A percentile compares a stretch with the other conserved stretches of the same genome.
Evolutionary conservation across 2,888 invertebrate genomes (phyloP).

Genomic region (Phragmatobia fuliginosa): DNA sequence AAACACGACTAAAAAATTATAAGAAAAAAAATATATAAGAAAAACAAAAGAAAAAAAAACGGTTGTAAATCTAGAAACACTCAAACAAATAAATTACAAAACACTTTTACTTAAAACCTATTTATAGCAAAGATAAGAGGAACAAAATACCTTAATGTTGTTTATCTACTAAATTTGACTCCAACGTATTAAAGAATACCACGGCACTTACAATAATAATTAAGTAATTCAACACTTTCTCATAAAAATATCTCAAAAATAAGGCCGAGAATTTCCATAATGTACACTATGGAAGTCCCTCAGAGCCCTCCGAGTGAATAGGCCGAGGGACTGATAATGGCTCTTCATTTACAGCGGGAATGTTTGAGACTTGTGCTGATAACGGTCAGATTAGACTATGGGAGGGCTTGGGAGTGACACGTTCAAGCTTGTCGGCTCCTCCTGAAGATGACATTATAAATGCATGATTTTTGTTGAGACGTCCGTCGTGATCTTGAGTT

Average conservation of each 20-base stretch:
- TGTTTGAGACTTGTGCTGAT: conserved; percentile 57
- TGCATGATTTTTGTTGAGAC: conserved; percentile 13
- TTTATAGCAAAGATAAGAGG: background rate
- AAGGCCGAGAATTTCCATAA: conserved; percentile 59
- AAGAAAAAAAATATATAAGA: too few relatives aligned
- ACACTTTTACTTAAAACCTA: background rate
- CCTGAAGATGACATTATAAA: conserved; percentile 20
- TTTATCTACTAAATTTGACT: background rate
- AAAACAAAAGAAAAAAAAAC: too few relatives aligned
- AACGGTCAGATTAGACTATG: conserved; percentile 57
- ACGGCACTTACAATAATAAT: conserved; percentile 36
- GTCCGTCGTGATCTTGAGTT: conserved; percentile 11
- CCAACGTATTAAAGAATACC: background rate
- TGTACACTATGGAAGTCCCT: conserved; percentile 52
- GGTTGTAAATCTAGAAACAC: too few relatives aligned
- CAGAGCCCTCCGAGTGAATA: conserved; percentile 50
- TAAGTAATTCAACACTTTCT: conserved; percentile 51
- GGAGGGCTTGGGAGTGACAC: conserved; percentile 38
- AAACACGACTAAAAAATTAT: too few relatives aligned
- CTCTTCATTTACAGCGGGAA: conserved; percentile 63
- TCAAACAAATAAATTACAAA: background rate
- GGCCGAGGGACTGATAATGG: conserved; percentile 69
- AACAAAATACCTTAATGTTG: background rate
- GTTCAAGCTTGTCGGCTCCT: conserved; percentile 18
- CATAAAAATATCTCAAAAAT: conserved; percentile 46